These are phyloP conservation scores for Ceratoteleas bidentatus DNA, from an alignment of 1,140 invertebrate species.

Conservation along the genomic window DNA sequence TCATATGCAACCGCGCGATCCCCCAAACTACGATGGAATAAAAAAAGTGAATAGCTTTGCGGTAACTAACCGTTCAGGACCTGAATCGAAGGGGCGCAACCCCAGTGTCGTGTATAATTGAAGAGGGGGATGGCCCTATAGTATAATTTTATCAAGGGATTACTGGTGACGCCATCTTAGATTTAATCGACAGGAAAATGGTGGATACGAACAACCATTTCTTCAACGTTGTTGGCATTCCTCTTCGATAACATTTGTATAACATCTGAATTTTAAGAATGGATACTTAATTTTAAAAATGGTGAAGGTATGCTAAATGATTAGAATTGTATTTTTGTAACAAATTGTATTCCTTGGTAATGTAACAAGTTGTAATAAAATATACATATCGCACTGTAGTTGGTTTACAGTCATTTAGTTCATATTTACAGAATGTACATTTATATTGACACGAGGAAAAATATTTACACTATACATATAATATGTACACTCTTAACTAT, in stretches of 20 bases:
- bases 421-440: too few species aligned
- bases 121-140: constrained; percentile 67
- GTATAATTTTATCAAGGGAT: constrained; percentile 64
- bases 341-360: constrained; percentile 26
- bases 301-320: constrained; percentile 9
- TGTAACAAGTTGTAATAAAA: constrained; percentile 10
- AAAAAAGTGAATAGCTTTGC: constrained; percentile 68
- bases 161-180: constrained; percentile 77
- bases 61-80: constrained; percentile 70
- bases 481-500: too few species aligned
- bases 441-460: too few species aligned
- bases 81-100: constrained; percentile 72
- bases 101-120: constrained; percentile 73
- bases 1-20: too few species aligned
- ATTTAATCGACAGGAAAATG: constrained; percentile 80
- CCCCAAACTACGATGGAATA: constrained; percentile 62
- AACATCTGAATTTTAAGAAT: too few species aligned
- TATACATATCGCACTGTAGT: too few species aligned
- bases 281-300: too few species aligned
- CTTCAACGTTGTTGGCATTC: constrained; percentile 45
- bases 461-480: too few species aligned
- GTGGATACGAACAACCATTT: constrained; percentile 68
- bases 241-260: constrained; percentile 33
- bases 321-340: constrained; percentile 18
- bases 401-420: too few species aligned